phyloP scores from a whole-genome alignment of 2,113 vertebrate species.

The Callithrix jacchus region DNA sequence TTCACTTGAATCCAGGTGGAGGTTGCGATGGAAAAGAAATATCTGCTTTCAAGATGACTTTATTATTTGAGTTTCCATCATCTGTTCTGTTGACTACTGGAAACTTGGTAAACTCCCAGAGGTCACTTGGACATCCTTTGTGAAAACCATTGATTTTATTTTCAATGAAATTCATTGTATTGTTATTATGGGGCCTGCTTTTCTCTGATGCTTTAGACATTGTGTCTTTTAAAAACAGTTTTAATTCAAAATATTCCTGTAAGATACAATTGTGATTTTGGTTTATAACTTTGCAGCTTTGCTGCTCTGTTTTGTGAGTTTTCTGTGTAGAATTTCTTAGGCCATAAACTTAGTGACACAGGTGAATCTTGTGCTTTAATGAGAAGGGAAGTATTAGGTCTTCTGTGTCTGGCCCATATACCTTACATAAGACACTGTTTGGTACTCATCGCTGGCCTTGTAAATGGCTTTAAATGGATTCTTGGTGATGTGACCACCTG shows the following conservation, averaged over 20 bases:
- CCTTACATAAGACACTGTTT: not conserved
- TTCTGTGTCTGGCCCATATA: not conserved
- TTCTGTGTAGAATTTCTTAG: not conserved
- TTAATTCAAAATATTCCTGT: not conserved
- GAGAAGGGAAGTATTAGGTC: not conserved
- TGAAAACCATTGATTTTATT: not conserved
- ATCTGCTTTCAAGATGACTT: not conserved
- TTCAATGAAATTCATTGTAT: not conserved
- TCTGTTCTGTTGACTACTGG: not conserved
- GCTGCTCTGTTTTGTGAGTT: not conserved
- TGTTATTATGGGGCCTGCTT: not conserved
- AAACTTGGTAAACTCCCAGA: not conserved
- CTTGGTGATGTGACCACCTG: not conserved
- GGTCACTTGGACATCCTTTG: not conserved
- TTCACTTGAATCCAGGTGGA: too few relatives aligned
- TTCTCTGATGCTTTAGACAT: not conserved
- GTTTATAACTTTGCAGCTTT: not conserved
- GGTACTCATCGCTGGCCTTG: not conserved
- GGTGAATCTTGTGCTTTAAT: accelerated
- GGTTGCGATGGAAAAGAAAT: too few relatives aligned
- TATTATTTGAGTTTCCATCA: not conserved
- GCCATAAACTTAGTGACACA: not conserved
- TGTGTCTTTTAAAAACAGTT: not conserved
- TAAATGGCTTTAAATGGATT: conserved; percentile 36
- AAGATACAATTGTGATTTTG: not conserved